A percentile compares a stretch with the other conserved stretches of the same genome.
Evolutionary conservation across 1,140 invertebrate species (phyloP).

Genomic region (Heliothis subflexa): DNA sequence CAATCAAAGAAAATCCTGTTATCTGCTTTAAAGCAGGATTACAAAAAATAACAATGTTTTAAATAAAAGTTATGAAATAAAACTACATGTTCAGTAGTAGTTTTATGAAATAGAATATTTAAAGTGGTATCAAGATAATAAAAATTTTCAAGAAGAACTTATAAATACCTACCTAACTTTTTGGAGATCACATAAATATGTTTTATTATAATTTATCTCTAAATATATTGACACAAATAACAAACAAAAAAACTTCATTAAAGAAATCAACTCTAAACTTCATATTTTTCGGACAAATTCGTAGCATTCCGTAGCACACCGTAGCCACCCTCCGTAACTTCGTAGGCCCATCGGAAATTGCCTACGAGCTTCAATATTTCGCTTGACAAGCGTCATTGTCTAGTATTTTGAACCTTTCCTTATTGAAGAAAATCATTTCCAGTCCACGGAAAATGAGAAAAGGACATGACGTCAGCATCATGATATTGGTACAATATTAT

Average conservation of each 20-base stretch:
- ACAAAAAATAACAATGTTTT: neutral
- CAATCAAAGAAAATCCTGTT: neutral
- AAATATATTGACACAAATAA: neutral
- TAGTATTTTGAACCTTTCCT: neutral
- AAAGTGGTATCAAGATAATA: neutral
- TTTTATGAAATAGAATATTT: no score
- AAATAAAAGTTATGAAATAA: no score
- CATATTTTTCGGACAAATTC: neutral
- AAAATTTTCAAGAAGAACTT: no score
- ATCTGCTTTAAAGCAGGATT: neutral
- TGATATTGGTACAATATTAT: neutral
- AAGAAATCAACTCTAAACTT: neutral
- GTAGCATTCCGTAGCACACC: neutral
- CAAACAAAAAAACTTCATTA: neutral
- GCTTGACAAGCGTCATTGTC: neutral
- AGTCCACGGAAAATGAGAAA: neutral
- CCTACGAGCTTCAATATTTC: neutral
- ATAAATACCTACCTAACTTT: neutral
- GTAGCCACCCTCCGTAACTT: neutral
- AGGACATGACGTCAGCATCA: neutral
- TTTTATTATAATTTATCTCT: no score
- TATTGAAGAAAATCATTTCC: neutral
- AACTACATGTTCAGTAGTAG: no score
- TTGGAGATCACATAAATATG: no score
- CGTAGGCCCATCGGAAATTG: slow-evolving; percentile 11